These are phyloP conservation scores for Galbula dea DNA, from an alignment of 2,113 vertebrate species.

Conservation along the genomic window DNA sequence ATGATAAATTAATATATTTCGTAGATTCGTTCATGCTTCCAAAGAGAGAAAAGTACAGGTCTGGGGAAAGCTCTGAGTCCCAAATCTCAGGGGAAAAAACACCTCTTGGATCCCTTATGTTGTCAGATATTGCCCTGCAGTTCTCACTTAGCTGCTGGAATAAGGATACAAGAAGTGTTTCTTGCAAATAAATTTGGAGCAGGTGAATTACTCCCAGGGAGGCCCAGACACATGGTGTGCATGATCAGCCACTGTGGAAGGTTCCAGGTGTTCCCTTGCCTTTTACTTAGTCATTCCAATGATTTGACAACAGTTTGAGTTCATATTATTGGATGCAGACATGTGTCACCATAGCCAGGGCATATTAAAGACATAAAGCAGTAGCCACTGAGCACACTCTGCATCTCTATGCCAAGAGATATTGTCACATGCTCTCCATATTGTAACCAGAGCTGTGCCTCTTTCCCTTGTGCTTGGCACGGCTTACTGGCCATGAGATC, in stretches of 20 bases:
- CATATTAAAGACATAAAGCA: conserved; percentile 27
- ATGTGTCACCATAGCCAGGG: background rate
- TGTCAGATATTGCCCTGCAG: background rate
- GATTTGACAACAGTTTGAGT: conserved; percentile 40
- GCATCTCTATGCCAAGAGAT: conserved; percentile 8
- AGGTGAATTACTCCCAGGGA: background rate
- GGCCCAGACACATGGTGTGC: background rate
- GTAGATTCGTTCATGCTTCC: background rate
- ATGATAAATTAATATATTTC: background rate
- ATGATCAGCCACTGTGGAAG: background rate
- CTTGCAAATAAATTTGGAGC: background rate
- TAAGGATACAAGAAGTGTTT: background rate
- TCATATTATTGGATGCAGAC: background rate
- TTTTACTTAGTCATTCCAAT: conserved; percentile 8
- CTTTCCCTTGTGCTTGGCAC: conserved; percentile 27
- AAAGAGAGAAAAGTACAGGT: background rate
- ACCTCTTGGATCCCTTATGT: background rate
- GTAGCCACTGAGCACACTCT: background rate
- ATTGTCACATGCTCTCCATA: conserved; percentile 19
- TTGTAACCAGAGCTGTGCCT: background rate
- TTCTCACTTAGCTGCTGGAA: background rate
- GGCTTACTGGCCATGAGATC: conserved; percentile 25
- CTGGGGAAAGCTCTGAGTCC: background rate
- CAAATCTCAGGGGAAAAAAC: background rate
- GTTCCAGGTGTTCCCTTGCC: conserved; percentile 34